A percentile compares a stretch with the other conserved stretches of the same genome.
phyloP scores from a whole-genome alignment of 2,888 invertebrate genomes.

The Trichacis sp. region DNA sequence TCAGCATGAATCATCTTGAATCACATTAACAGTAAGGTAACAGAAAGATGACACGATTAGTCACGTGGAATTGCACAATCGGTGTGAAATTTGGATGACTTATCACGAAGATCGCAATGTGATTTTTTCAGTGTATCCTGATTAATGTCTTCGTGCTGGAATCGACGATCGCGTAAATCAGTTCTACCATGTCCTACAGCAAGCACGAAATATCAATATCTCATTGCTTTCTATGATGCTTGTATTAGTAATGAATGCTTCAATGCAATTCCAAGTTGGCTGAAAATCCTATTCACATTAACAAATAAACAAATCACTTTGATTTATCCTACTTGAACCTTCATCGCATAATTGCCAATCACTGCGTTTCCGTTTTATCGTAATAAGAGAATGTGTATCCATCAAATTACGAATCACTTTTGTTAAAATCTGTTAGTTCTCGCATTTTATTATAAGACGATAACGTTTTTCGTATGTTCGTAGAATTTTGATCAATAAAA shows the following conservation, averaged over 20 bases:
- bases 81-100: no score
- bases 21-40: no score
- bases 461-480: no score
- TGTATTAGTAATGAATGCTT: constrained; percentile 33
- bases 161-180: constrained; percentile 37
- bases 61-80: no score
- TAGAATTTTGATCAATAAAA: no score
- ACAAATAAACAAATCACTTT: constrained; percentile 35
- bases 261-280: constrained; percentile 32
- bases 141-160: constrained; percentile 32
- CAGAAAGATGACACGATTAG: no score
- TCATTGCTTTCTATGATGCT: constrained; percentile 27
- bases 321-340: constrained; percentile 29
- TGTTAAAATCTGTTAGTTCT: no score
- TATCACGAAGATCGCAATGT: no score
- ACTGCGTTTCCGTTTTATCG: constrained; percentile 19
- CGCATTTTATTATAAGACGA: no score
- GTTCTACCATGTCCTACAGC: constrained; percentile 22
- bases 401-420: constrained; percentile 14
- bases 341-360: constrained; percentile 11
- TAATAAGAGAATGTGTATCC: constrained; percentile 11
- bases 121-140: constrained; percentile 20
- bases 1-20: no score
- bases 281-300: constrained; percentile 36
- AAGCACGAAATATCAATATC: constrained; percentile 41